Conservation (phyloP, 2,113 vertebrate species). For the Craseonycteris thonglongyai region DNA sequence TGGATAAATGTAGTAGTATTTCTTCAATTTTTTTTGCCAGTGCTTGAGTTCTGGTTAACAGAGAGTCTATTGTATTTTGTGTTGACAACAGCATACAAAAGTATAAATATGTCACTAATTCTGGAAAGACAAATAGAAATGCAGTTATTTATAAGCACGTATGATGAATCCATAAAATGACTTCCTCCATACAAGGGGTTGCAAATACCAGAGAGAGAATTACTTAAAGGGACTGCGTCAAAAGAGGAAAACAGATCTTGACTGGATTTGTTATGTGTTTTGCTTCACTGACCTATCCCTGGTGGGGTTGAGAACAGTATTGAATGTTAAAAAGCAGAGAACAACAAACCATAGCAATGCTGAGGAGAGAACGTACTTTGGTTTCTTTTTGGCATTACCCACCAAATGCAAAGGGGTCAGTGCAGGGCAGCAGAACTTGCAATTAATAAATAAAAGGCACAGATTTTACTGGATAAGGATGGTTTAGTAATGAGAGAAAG, state of each 20-base stretch:
- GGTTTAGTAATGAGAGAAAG: not conserved
- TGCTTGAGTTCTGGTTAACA: too few species aligned
- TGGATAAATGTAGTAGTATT: too few species aligned
- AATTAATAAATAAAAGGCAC: not conserved
- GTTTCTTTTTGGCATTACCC: not conserved
- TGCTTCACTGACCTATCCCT: not conserved
- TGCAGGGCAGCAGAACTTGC: not conserved
- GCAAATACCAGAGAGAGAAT: not conserved
- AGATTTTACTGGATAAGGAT: not conserved
- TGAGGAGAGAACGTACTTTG: not conserved
- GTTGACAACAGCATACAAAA: not conserved
- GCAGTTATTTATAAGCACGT: not conserved
- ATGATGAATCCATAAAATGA: not conserved
- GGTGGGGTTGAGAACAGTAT: not conserved
- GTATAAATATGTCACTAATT: not conserved
- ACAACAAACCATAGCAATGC: not conserved
- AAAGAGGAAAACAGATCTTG: not conserved
- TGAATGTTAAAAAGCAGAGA: constrained; percentile 39
- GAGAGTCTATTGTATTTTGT: not conserved
- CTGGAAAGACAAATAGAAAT: not conserved
- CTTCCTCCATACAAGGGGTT: not conserved
- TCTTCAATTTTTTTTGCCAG: too few species aligned
- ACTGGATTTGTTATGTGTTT: not conserved
- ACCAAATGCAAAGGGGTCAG: not conserved
- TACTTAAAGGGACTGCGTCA: not conserved